Base-by-base conservation (phyloP, 1,140 invertebrate genomes). In the Andricus grossulariae region DNA sequence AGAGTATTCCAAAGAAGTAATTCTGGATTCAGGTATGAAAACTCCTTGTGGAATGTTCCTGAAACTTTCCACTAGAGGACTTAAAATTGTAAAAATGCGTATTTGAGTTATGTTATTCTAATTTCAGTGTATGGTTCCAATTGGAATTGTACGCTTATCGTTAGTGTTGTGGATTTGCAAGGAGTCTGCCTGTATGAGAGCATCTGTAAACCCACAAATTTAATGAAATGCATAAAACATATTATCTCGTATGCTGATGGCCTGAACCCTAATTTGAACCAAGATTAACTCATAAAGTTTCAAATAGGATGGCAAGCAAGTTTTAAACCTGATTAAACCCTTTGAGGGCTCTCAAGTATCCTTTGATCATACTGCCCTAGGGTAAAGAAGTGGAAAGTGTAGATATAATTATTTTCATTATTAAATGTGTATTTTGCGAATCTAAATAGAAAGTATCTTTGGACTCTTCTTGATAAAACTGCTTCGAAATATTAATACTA, bases 201-300 rank as follows among this genome's bases (percentile, higher is more conserved):
- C 12, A 4, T 60, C 21, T 60, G 11, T 13, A 32, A 32, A 12
- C 21, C 4, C 13, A 66, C 5, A n/a, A 39, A n/a, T 39, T 8
- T n/a, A 39, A 45, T 66, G 13, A 32, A 66, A 45, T 66, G 45
- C 15, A 66, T 66, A n/a, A 45, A 39, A 66, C 10, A n/a, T 66
- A 13, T 12, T 8, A 39, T 66, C 60, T 39, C 60, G 25, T 45
- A 39, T 16, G 39, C 25, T 66, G 25, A 66, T 32, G 32, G 15
- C 16, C 21, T 25, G 15, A 39, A 39, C 32, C 19, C 60, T 66
- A 66, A 66, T 66, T 66, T 15, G 15, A 66, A 66, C 60, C 60
- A 66, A 66, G 60, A 39, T 66, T 66, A 66, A 66, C 60, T 66
- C 60, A 66, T 66, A 32, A 66, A 66, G 60, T 66, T 66, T 66